A percentile compares a stretch with the other conserved stretches of the same genome.
Evolutionary conservation across 2,113 vertebrate genomes (phyloP).

Genomic region (Embiotoca jacksoni): DNA sequence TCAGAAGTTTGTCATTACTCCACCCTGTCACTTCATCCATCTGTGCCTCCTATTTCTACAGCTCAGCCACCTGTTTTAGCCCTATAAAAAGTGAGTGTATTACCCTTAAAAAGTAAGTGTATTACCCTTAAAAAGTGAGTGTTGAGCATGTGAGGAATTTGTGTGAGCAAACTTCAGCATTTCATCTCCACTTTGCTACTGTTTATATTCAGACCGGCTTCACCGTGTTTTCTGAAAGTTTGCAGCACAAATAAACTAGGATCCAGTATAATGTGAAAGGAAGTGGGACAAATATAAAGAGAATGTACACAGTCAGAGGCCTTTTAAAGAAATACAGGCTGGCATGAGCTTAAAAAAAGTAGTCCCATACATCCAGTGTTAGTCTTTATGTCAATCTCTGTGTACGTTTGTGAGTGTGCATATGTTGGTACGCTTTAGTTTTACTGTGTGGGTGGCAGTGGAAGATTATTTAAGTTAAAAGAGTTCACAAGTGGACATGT

Average conservation of each 20-base stretch:
- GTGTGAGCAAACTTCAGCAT: not conserved
- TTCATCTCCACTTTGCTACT: not conserved
- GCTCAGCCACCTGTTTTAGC: constrained; percentile 58
- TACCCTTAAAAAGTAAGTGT: constrained; percentile 37
- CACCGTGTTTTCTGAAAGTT: constrained; percentile 8
- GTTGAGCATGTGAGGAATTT: not conserved
- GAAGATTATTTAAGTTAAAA: constrained; percentile 27
- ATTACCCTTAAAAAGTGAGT: constrained; percentile 23
- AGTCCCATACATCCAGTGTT: constrained; percentile 1
- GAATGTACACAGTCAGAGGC: not conserved
- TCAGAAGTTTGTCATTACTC: constrained; percentile 69
- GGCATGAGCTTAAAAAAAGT: constrained; percentile 37
- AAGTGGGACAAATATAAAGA: constrained; percentile 24
- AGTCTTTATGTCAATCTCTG: constrained; percentile 1
- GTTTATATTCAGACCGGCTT: not conserved
- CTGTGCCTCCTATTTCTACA: constrained; percentile 47
- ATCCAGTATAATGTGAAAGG: constrained; percentile 1
- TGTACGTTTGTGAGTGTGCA: not conserved
- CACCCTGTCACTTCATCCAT: constrained; percentile 61
- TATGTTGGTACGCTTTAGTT: constrained; percentile 8
- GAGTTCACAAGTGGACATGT: constrained; percentile 40
- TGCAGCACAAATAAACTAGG: not conserved
- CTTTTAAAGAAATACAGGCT: constrained; percentile 6
- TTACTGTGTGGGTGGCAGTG: constrained; percentile 28
- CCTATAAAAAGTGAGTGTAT: constrained; percentile 39